Evolutionary conservation across 2,113 vertebrate species (phyloP), one percentile per base, ranked within the genome.

Genomic region (Coregonus clupeaformis): DNA sequence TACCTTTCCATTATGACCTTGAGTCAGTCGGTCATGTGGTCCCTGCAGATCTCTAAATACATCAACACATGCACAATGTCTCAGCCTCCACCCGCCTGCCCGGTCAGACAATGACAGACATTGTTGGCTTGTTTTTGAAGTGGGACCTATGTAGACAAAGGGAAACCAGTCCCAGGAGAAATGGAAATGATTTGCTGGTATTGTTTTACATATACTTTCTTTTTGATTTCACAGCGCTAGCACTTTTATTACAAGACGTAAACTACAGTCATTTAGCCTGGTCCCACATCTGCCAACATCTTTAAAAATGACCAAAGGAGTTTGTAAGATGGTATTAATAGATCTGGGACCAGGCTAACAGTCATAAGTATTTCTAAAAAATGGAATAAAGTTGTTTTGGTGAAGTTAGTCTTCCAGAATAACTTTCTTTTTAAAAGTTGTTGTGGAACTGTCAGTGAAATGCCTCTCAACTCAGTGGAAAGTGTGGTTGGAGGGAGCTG

Each of bases 91-190:
- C 82, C 79, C 60, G 62, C 70, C 49, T 52, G 49, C 16, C 16
- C 5, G 49, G 13, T 52, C 45, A 73, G 74, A 88, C 85, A 86
- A 88, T 81, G 80, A 22, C 60, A 27, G 70, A 27, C 76, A 86
- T 88, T 91, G 87, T 89, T 69, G 14, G 77, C 69, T 73, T 82
- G 82, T 88, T 89, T 75, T 87, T 89, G 68, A 81, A 86, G 80
- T 74, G 82, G 85, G 80, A 87, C 75, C 82, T 78, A 68, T 59
- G 66, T 73, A 76, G 71, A 83, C 85, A 84, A 86, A 85, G 83
- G 74, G 81, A 77, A 65, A 77, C 78, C 75, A 85, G 16, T 20
- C 18, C 2, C 29, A 36, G 20, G 32, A 42, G 20, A 59, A 59
- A 78, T 62, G 77, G 80, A 80, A 83, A 77, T 85, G 78, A 65